These are phyloP conservation scores for Pogoniulus pusillus DNA, from an alignment of 2,797 vertebrate species.

Conservation along the genomic window DNA sequence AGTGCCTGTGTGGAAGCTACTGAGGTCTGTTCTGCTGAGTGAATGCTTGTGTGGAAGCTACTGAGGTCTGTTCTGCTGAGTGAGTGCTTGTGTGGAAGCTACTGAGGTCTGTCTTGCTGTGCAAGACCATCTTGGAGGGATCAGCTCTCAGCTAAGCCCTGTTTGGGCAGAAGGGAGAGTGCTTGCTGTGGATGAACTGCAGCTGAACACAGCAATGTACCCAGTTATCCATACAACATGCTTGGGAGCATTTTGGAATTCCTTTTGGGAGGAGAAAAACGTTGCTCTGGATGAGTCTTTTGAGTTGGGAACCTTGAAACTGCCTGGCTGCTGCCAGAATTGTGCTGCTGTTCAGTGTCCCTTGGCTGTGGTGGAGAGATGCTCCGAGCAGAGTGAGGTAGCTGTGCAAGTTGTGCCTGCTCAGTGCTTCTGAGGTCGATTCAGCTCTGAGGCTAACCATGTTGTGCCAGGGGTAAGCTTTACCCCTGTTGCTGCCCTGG, in stretches of 20 bases:
- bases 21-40: not conserved
- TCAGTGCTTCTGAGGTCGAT: not conserved
- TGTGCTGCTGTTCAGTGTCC: fast-evolving
- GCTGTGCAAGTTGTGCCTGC: fast-evolving
- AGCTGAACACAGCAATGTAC: not conserved
- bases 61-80: not conserved
- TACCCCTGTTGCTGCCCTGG: not conserved
- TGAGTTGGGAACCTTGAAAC: not conserved
- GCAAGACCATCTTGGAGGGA: not conserved
- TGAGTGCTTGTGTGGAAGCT: not conserved
- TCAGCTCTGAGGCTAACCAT: not conserved
- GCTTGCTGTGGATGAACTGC: not conserved
- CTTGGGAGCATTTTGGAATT: not conserved
- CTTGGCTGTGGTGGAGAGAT: not conserved
- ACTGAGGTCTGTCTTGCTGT: fast-evolving
- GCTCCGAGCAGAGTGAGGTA: not conserved
- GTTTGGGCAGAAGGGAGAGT: not conserved
- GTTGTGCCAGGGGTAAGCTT: not conserved
- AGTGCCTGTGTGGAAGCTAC: not conserved
- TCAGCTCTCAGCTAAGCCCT: not conserved
- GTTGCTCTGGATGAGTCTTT: not conserved
- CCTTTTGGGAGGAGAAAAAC: not conserved
- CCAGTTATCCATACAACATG: fast-evolving
- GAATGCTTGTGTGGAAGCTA: not conserved
- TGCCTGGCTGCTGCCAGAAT: fast-evolving